Base-by-base conservation (phyloP, 2,888 invertebrate genomes). In the Polyommatus icarus region DNA sequence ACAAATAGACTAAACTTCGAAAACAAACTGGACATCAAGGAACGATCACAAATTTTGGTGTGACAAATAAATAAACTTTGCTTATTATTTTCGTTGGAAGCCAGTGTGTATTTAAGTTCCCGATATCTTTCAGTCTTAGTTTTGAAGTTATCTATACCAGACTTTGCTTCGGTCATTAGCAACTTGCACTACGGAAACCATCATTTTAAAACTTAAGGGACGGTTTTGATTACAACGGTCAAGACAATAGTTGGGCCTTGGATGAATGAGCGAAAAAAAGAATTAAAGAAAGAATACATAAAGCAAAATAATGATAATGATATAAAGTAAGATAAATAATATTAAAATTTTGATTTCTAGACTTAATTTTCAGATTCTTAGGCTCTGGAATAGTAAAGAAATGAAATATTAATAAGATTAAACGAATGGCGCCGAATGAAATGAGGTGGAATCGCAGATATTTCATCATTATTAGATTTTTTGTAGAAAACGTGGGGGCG, bases 391-490 rank as follows among this genome's bases (percentile, higher is more conserved):
- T 32, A 67, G 67, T 29, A 29, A 67, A 67, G 12, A 29, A 67
- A 67, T 67, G 32, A 67, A 67, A 67, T 32, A 67, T 67, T 67
- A 67, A 67, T 67, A 67, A 32, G 32, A 32, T 67, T 18, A 67
- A 67, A 67, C 20, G 67, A 32, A 32, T 15, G 67, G 29, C 67
- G 67, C 32, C 67, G 67, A 67, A 67, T 67, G 6, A 32, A 67
- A 67, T 67, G 67, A 67, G 67, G 67, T 32, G 29, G 67, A 67
- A 67, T 67, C 67, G 32, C 29, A 67, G 67, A 67, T 67, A 67
- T 67, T 67, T 67, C 67, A 29, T 67, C 29, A 67, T 67, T 67
- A 67, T 67, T 32, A 67, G 15, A 67, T 67, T 67, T 61, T 67
- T 29, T 15, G 24, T 4, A 12, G 61, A 12, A 61, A 24, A 4